Evolutionary conservation across 2,888 invertebrate genomes (phyloP).

Genomic region (Drosophila pseudotakahashii): DNA sequence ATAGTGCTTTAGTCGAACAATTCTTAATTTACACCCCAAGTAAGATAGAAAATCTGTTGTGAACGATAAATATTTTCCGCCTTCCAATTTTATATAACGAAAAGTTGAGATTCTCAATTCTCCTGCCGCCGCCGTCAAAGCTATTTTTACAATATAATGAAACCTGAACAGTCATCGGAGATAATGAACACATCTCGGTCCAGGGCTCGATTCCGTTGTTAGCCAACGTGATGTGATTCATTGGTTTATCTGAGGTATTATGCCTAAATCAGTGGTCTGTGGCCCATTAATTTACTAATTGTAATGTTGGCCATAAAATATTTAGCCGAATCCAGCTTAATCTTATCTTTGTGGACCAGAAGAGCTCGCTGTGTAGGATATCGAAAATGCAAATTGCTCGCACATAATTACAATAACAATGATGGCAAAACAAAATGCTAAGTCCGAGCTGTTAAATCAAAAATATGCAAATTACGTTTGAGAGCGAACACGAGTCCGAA

Average conservation of each 20-base stretch:
- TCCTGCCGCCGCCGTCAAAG: constrained; percentile 22
- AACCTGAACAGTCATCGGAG: constrained; percentile 66
- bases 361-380: constrained; percentile 50
- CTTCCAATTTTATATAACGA: constrained; percentile 39
- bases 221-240: constrained; percentile 52
- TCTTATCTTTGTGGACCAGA: constrained; percentile 63
- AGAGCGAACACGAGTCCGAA: constrained; percentile 55
- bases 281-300: constrained; percentile 61
- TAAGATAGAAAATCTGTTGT: constrained; percentile 29
- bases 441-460: constrained; percentile 77
- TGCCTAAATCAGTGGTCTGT: constrained; percentile 45
- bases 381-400: constrained; percentile 40
- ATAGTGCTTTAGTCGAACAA: constrained; percentile 26
- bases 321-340: constrained; percentile 39
- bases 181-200: constrained; percentile 63
- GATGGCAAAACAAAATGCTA: constrained; percentile 49
- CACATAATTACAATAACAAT: constrained; percentile 65
- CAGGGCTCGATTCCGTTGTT: constrained; percentile 30
- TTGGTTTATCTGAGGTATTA: constrained; percentile 50
- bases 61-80: constrained; percentile 39
- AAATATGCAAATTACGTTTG: constrained; percentile 76
- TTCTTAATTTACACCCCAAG: constrained; percentile 29
- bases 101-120: constrained; percentile 12
- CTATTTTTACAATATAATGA: constrained; percentile 37
- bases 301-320: constrained; percentile 47